These are phyloP conservation scores for Oryzias woworae DNA, from an alignment of 2,113 vertebrate genomes.

Conservation along the genomic window DNA sequence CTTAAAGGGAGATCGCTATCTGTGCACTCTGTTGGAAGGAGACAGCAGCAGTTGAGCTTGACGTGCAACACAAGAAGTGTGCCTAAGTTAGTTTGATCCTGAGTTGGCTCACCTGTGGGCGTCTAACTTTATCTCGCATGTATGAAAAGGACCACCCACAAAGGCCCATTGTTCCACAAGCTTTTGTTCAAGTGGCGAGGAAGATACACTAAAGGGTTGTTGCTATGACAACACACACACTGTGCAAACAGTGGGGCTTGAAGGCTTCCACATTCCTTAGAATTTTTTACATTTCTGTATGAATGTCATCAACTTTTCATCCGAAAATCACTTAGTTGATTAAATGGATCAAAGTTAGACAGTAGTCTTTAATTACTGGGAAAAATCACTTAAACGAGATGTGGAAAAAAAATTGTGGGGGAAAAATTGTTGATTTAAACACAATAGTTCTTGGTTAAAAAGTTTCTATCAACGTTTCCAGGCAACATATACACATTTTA, in stretches of 20 bases:
- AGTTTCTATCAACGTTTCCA: too few relatives aligned
- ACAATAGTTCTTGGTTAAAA: too few relatives aligned
- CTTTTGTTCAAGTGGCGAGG: slow-evolving; percentile 7
- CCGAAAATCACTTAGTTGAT: neutral
- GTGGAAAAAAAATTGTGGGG: too few relatives aligned
- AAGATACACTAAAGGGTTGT: neutral
- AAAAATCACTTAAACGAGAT: too few relatives aligned
- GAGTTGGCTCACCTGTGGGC: slow-evolving; percentile 30
- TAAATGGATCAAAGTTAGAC: neutral
- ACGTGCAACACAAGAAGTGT: slow-evolving; percentile 8
- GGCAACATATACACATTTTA: too few relatives aligned
- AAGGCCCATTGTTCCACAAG: neutral
- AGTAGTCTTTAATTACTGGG: too few relatives aligned
- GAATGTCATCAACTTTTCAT: neutral
- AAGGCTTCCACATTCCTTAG: neutral
- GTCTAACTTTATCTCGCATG: slow-evolving; percentile 27
- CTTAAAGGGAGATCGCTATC: slow-evolving; percentile 35
- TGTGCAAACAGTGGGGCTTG: neutral
- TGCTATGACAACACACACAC: neutral
- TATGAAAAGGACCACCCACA: slow-evolving; percentile 29
- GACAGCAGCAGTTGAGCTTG: neutral
- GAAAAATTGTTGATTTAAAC: too few relatives aligned
- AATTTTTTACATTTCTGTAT: neutral
- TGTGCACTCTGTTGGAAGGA: slow-evolving; percentile 1
- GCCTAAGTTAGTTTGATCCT: slow-evolving; percentile 28